These are phyloP conservation scores for Glossosoma conforme DNA, from an alignment of 1,140 invertebrate species.

Conservation along the genomic window DNA sequence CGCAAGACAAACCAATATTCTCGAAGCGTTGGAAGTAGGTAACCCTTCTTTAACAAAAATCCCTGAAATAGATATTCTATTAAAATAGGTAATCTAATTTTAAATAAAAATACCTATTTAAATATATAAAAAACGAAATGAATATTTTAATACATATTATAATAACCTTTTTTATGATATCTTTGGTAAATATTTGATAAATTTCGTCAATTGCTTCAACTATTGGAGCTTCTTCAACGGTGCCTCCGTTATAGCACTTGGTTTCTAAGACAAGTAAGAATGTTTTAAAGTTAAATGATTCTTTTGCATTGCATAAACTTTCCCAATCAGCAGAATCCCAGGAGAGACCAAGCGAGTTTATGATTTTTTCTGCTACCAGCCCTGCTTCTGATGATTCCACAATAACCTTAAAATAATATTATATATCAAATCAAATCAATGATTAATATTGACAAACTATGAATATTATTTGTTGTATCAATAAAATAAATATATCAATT, in stretches of 20 bases:
- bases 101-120: not conserved
- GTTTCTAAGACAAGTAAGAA: slow-evolving; percentile 70
- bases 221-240: slow-evolving; percentile 56
- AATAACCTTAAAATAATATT: slow-evolving; percentile 49
- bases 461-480: not conserved
- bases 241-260: slow-evolving; percentile 57
- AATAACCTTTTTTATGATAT: slow-evolving; percentile 74
- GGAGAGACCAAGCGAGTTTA: slow-evolving; percentile 58
- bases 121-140: no score
- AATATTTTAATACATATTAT: no score
- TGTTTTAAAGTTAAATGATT: slow-evolving; percentile 56
- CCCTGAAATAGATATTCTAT: slow-evolving; percentile 49
- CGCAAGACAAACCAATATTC: slow-evolving; percentile 77
- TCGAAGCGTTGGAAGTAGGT: slow-evolving; percentile 67
- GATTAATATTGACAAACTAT: not conserved
- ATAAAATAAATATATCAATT: no score
- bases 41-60: slow-evolving; percentile 66
- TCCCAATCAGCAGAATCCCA: slow-evolving; percentile 66
- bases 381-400: slow-evolving; percentile 63
- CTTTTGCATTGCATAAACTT: slow-evolving; percentile 57
- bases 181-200: slow-evolving; percentile 71
- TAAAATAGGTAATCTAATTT: not conserved
- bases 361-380: slow-evolving; percentile 59
- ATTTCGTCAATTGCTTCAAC: slow-evolving; percentile 69
- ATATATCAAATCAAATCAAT: not conserved